Evolutionary conservation across 2,797 vertebrate species (phyloP).

Genomic region (Enteromius thamalakanensis): DNA sequence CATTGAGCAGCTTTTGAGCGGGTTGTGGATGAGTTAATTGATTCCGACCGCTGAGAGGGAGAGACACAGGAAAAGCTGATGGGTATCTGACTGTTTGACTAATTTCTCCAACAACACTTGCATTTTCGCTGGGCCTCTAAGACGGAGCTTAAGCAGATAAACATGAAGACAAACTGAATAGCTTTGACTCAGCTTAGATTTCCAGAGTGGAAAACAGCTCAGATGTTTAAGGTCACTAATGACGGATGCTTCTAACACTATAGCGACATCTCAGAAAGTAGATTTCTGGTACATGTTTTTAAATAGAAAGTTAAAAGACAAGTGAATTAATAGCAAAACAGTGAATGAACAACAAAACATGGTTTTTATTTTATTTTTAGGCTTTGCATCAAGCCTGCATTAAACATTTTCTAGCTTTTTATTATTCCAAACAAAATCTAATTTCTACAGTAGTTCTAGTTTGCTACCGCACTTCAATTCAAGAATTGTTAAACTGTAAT

Average conservation of each 20-base stretch:
- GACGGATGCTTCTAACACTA: neutral
- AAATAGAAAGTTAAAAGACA: neutral
- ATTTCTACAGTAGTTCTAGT: neutral
- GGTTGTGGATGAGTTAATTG: constrained; percentile 65
- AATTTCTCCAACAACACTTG: constrained; percentile 71
- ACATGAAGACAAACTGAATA: constrained; percentile 24
- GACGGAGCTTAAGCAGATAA: constrained; percentile 69
- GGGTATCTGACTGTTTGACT: constrained; percentile 69
- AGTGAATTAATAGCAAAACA: neutral
- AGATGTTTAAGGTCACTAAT: constrained; percentile 21
- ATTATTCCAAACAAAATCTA: neutral
- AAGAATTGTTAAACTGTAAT: neutral
- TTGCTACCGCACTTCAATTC: neutral
- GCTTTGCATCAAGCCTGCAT: neutral
- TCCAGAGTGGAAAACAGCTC: constrained; percentile 18
- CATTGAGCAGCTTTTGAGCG: constrained; percentile 60
- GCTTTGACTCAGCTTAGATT: neutral
- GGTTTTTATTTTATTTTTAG: neutral
- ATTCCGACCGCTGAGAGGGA: constrained; percentile 67
- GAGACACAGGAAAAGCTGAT: constrained; percentile 62
- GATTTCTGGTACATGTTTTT: neutral
- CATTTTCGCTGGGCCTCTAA: constrained; percentile 30
- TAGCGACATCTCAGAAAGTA: neutral
- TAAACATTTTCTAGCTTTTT: neutral
- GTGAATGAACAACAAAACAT: neutral